These are phyloP conservation scores for Anorthoa munda DNA, from an alignment of 2,888 invertebrate genomes.

Conservation along the genomic window DNA sequence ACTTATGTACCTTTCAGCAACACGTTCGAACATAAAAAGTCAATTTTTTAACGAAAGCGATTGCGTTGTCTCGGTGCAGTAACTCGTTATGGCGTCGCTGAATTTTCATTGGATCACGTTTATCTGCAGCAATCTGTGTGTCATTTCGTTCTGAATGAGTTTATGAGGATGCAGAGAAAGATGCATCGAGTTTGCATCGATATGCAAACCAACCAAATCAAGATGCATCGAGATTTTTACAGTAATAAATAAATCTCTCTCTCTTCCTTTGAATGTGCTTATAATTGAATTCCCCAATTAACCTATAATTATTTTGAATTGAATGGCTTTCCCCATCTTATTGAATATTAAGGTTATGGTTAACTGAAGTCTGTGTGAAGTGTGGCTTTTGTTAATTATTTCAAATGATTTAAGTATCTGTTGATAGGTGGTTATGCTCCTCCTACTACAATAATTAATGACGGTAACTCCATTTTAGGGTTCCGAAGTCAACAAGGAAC, in stretches of 20 bases:
- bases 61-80: constrained; percentile 66
- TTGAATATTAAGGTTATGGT: too few species aligned
- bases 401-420: too few species aligned
- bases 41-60: constrained; percentile 69
- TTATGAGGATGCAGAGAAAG: constrained; percentile 14
- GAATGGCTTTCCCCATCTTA: too few species aligned
- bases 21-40: constrained; percentile 73
- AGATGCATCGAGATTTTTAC: constrained; percentile 11
- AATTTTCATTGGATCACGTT: constrained; percentile 72
- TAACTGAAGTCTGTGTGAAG: background rate
- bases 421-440: background rate
- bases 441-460: background rate
- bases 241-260: too few species aligned
- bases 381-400: background rate
- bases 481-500: too few species aligned
- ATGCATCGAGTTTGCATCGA: constrained; percentile 29
- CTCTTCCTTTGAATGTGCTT: too few species aligned
- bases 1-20: constrained; percentile 58
- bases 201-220: too few species aligned
- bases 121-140: constrained; percentile 50
- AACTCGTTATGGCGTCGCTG: constrained; percentile 52
- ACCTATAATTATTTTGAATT: too few species aligned
- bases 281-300: too few species aligned
- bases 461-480: too few species aligned
- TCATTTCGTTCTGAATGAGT: constrained; percentile 35